Conservation (phyloP, 2,113 vertebrate genomes). For the Pituophis catenifer region DNA sequence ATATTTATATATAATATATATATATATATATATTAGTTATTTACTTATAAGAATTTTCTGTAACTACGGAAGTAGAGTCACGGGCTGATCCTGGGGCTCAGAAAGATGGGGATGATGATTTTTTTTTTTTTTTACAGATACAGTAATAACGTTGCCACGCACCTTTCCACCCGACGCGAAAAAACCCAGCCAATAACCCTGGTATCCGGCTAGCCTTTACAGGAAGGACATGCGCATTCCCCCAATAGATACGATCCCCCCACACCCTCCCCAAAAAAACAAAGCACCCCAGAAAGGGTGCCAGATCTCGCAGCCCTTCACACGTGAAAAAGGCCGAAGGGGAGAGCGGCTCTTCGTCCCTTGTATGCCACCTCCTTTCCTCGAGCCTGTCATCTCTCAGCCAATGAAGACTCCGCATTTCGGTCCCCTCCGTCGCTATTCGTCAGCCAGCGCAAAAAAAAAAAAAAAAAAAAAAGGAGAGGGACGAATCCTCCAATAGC, state of each 20-base stretch:
- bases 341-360: not conserved
- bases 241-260: not conserved
- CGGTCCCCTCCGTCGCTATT: slow-evolving; percentile 1
- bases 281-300: not conserved
- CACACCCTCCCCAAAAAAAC: no score
- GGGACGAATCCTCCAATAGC: not conserved
- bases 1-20: no score
- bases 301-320: not conserved
- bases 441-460: not conserved
- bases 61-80: not conserved
- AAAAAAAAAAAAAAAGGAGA: no score
- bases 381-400: rapidly evolving
- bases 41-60: not conserved
- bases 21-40: not conserved
- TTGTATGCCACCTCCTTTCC: no score
- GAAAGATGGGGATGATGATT: not conserved
- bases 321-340: not conserved
- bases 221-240: not conserved
- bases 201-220: not conserved
- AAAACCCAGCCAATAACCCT: not conserved
- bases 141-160: not conserved
- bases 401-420: not conserved
- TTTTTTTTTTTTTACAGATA: not conserved
- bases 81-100: not conserved
- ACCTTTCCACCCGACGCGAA: not conserved